Percentiles rank a stretch among this genome's conserved stretches.
Evolutionary conservation across 2,888 invertebrate genomes (phyloP).

Genomic region (Parasteatoda lunata): DNA sequence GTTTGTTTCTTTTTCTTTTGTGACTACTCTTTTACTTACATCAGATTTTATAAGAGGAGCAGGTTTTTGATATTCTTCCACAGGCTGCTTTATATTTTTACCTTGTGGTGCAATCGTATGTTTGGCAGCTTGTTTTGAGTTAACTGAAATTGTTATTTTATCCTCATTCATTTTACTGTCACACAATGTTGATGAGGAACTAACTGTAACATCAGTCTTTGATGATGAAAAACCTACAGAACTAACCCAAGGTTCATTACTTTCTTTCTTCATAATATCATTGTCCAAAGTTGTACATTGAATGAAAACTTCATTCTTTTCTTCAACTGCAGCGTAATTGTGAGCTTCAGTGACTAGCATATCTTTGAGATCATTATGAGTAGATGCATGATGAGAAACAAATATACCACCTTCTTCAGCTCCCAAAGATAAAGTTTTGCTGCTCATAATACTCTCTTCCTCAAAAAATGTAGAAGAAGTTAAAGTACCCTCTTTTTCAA

Average conservation of each 20-base stretch:
- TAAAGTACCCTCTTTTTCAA: constrained; percentile 22
- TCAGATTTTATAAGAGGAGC: constrained; percentile 1
- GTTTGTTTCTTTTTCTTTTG: constrained; percentile 32
- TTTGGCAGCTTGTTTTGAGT: constrained; percentile 36
- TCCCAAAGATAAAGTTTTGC: constrained; percentile 36
- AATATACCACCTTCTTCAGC: constrained; percentile 53
- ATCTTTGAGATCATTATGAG: constrained; percentile 36
- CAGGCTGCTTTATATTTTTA: constrained; percentile 3
- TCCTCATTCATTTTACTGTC: constrained; percentile 49
- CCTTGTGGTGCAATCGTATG: neutral
- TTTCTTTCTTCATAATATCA: constrained; percentile 7
- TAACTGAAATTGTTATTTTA: constrained; percentile 64
- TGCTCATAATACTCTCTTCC: constrained; percentile 62
- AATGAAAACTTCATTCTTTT: constrained; percentile 30
- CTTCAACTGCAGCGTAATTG: constrained; percentile 60
- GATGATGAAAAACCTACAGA: constrained; percentile 46
- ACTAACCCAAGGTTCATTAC: constrained; percentile 53
- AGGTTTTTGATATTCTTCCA: constrained; percentile 6
- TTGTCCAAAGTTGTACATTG: constrained; percentile 12
- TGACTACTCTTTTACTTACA: neutral
- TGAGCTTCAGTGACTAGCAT: constrained; percentile 63
- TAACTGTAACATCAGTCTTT: constrained; percentile 41
- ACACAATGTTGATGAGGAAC: constrained; percentile 42
- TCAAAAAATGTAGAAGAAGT: constrained; percentile 45
- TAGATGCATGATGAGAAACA: constrained; percentile 55